A percentile compares a stretch with the other conserved stretches of the same genome.
Evolutionary conservation across 2,113 vertebrate genomes (phyloP).

Genomic region (Bubo bubo): DNA sequence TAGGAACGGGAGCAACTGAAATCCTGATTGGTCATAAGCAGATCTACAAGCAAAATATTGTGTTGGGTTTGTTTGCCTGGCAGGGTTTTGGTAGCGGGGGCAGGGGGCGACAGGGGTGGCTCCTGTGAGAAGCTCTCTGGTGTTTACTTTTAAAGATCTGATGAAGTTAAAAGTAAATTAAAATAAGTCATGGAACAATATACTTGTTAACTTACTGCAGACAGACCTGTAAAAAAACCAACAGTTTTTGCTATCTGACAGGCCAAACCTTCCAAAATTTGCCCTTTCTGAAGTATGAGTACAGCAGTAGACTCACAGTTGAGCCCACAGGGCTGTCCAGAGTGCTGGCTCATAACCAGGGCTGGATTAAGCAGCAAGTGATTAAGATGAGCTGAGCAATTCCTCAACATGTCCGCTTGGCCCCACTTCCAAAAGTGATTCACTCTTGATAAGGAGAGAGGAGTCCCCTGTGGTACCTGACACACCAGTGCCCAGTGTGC

Average conservation of each 20-base stretch:
- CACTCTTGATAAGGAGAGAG: neutral
- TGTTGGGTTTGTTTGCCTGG: too few species aligned
- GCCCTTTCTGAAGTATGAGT: neutral
- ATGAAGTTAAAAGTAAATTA: neutral
- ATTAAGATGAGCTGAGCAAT: neutral
- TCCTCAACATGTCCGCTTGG: neutral
- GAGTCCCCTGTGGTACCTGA: neutral
- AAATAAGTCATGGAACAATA: neutral
- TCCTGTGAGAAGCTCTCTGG: neutral
- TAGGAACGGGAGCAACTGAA: neutral
- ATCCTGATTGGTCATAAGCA: neutral
- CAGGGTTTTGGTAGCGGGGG: too few species aligned
- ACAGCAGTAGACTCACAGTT: neutral
- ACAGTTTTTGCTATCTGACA: neutral
- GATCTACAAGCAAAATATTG: neutral
- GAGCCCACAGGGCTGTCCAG: neutral
- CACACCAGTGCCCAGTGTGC: neutral
- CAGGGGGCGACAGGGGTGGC: too few species aligned
- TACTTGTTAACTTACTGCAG: neutral
- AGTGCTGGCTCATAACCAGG: rapidly evolving
- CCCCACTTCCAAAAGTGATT: neutral
- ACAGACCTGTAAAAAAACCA: neutral
- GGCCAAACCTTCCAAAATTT: neutral
- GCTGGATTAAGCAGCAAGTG: neutral
- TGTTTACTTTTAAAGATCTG: neutral